Percentiles rank a stretch among this genome's conserved stretches.
phyloP scores from a whole-genome alignment of 2,888 invertebrate species.

The Epistrophella euchroma region DNA sequence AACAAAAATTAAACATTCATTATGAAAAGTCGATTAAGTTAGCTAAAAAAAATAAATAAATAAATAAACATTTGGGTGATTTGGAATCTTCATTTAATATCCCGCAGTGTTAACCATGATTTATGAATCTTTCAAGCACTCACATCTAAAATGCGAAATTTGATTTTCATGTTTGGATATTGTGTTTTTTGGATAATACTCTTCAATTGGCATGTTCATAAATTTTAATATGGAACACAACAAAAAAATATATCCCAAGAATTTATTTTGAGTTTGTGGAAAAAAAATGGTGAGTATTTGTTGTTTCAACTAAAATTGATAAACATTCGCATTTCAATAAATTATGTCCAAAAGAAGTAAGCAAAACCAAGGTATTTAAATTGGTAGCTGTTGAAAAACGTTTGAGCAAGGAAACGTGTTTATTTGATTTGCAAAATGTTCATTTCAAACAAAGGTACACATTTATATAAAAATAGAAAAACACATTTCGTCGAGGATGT shows the following conservation, averaged over 20 bases:
- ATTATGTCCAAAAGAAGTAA: slow-evolving; percentile 46
- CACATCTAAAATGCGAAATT: slow-evolving; percentile 7
- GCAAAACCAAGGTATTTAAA: slow-evolving; percentile 26
- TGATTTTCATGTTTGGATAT: slow-evolving; percentile 4
- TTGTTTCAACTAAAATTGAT: slow-evolving; percentile 60
- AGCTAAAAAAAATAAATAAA: slow-evolving; percentile 11
- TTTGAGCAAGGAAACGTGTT: slow-evolving; percentile 20
- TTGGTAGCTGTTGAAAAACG: background rate
- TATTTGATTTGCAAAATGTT: slow-evolving; percentile 18
- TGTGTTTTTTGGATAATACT: slow-evolving; percentile 36
- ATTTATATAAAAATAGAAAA: background rate
- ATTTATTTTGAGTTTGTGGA: slow-evolving; percentile 43
- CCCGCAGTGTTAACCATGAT: slow-evolving; percentile 31
- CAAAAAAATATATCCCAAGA: background rate
- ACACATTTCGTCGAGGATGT: background rate
- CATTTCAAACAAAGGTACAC: too few species aligned
- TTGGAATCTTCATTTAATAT: slow-evolving; percentile 10
- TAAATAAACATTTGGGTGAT: slow-evolving; percentile 44
- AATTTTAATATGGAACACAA: slow-evolving; percentile 11
- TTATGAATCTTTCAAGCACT: slow-evolving; percentile 17
- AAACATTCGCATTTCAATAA: slow-evolving; percentile 57
- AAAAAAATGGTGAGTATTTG: slow-evolving; percentile 33
- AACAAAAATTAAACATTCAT: slow-evolving; percentile 31
- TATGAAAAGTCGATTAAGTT: slow-evolving; percentile 21
- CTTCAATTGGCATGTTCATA: slow-evolving; percentile 50